A percentile compares a stretch with the other conserved stretches of the same genome.
Conservation (phyloP, 1,140 invertebrate genomes). For the Campoletis sonorensis region DNA sequence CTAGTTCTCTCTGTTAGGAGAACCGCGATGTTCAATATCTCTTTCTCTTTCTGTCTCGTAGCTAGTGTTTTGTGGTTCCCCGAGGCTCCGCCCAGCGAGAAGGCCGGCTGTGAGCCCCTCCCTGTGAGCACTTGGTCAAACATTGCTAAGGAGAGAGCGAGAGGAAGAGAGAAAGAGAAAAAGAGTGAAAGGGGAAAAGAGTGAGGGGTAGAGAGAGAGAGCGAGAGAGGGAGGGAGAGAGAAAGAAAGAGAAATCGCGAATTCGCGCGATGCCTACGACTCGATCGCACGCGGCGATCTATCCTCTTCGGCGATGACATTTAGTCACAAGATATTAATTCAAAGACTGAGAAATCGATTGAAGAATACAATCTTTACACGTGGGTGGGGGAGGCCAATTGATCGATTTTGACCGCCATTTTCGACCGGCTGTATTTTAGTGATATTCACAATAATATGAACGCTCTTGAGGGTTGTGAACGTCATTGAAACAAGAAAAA, state of each 20-base stretch:
- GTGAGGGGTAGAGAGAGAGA: no score
- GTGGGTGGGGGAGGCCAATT: not conserved
- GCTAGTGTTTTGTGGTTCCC: constrained; percentile 73
- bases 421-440: no score
- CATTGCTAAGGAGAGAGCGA: constrained; percentile 34
- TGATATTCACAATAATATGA: no score
- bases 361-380: not conserved
- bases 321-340: constrained; percentile 15
- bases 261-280: constrained; percentile 17
- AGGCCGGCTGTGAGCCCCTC: constrained; percentile 70
- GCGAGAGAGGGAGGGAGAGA: no score
- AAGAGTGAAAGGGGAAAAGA: constrained; percentile 2
- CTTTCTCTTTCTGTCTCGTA: constrained; percentile 49
- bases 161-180: constrained; percentile 40
- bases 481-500: no score
- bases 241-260: no score
- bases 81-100: constrained; percentile 75
- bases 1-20: constrained; percentile 56
- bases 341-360: no score
- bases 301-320: constrained; percentile 46
- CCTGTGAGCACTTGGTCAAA: constrained; percentile 64
- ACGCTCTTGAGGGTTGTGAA: no score
- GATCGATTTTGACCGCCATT: not conserved
- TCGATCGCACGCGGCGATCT: constrained; percentile 36
- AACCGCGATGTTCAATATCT: constrained; percentile 60